A percentile compares a stretch with the other conserved stretches of the same genome.
Conservation (phyloP, 2,888 invertebrate species). For the Leuctra nigra region DNA sequence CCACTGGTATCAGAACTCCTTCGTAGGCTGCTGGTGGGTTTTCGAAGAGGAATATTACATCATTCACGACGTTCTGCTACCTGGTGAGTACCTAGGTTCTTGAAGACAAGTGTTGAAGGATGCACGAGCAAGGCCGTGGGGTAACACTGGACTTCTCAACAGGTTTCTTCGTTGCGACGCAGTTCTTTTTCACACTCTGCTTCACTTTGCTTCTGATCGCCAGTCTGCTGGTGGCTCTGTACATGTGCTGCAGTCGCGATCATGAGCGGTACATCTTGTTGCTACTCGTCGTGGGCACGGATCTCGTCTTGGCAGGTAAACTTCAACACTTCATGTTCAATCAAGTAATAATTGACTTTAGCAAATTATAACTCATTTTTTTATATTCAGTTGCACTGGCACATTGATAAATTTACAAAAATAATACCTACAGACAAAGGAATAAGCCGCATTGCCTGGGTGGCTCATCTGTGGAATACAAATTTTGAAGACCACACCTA, state of each 20-base stretch:
- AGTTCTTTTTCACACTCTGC: slow-evolving; percentile 87
- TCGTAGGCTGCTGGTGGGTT: slow-evolving; percentile 93
- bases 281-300: slow-evolving; percentile 65
- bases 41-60: slow-evolving; percentile 96
- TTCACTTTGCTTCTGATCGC: slow-evolving; percentile 74
- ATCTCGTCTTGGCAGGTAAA: slow-evolving; percentile 60
- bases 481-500: too few species aligned
- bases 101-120: too few species aligned
- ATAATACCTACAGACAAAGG: too few species aligned
- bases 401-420: too few species aligned
- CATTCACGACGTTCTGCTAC: slow-evolving; percentile 81
- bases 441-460: too few species aligned
- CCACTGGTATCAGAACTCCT: slow-evolving; percentile 68
- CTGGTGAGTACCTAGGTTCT: slow-evolving; percentile 58
- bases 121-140: too few species aligned
- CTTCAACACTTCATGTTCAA: too few species aligned
- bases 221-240: slow-evolving; percentile 64
- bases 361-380: too few species aligned
- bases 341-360: too few species aligned
- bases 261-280: slow-evolving; percentile 70
- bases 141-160: too few species aligned
- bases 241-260: slow-evolving; percentile 65
- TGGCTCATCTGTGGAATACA: too few species aligned
- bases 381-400: too few species aligned
- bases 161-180: slow-evolving; percentile 88